phyloP scores from a whole-genome alignment of 1,140 invertebrate species.

The Zelostemma sp. region DNA sequence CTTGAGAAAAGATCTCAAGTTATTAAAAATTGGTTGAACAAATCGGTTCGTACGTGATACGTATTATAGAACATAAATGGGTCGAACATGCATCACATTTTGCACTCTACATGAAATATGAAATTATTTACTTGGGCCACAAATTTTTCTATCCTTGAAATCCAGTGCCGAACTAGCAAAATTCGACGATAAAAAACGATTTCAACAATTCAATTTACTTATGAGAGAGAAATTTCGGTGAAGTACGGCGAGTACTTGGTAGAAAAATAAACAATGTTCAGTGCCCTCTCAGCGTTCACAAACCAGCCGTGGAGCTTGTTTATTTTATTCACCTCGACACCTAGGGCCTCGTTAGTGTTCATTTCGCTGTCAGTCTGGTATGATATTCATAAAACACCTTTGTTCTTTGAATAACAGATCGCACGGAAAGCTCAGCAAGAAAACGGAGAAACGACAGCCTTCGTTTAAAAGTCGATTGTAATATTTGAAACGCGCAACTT shows the following conservation, averaged over 20 bases:
- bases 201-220: slow-evolving; percentile 4
- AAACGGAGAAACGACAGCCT: slow-evolving; percentile 11
- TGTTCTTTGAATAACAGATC: slow-evolving; percentile 40
- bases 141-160: too few species aligned
- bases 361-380: slow-evolving; percentile 40
- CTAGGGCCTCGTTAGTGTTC: slow-evolving; percentile 36
- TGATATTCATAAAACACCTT: slow-evolving; percentile 45
- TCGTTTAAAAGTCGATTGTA: slow-evolving; percentile 4
- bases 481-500: not conserved
- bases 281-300: slow-evolving; percentile 19
- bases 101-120: not conserved
- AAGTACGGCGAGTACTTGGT: slow-evolving; percentile 2
- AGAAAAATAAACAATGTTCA: slow-evolving; percentile 25
- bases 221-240: slow-evolving; percentile 12
- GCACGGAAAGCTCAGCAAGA: slow-evolving; percentile 19
- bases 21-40: too few species aligned
- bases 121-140: too few species aligned
- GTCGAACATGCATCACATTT: not conserved
- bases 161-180: not conserved
- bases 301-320: slow-evolving; percentile 29
- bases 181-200: not conserved
- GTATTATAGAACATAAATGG: not conserved
- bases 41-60: not conserved
- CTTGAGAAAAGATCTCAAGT: slow-evolving; percentile 21
- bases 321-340: slow-evolving; percentile 42